phyloP scores from a whole-genome alignment of 2,113 vertebrate species.

The Macquaria ambigua region DNA sequence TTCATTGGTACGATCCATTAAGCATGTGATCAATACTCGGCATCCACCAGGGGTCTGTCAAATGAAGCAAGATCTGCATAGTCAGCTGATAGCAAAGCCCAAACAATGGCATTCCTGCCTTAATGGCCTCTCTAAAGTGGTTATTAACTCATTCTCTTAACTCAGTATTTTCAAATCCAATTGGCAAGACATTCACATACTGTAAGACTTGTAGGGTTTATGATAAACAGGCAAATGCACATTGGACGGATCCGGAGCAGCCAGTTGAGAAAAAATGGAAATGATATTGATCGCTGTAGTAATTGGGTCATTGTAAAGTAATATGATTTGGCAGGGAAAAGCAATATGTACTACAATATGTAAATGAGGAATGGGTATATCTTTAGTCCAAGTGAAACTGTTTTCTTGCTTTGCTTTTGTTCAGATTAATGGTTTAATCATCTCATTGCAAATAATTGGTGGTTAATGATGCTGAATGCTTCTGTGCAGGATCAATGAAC shows the following conservation, averaged over 20 bases:
- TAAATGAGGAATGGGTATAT: background rate
- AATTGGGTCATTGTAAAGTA: conserved; percentile 9
- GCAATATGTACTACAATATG: background rate
- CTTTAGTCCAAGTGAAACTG: background rate
- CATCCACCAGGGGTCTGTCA: conserved; percentile 19
- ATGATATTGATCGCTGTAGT: conserved; percentile 12
- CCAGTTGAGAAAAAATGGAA: conserved; percentile 13
- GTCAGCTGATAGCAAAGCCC: conserved; percentile 25
- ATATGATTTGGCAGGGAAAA: background rate
- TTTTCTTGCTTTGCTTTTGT: background rate
- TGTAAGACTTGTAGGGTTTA: background rate
- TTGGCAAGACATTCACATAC: background rate
- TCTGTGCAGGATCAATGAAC: conserved; percentile 2
- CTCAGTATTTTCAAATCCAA: background rate
- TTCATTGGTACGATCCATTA: conserved; percentile 91
- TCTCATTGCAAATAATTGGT: conserved; percentile 11
- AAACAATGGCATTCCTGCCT: background rate
- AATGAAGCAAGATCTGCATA: conserved; percentile 13
- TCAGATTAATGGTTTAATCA: conserved; percentile 4
- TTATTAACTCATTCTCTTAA: conserved; percentile 9
- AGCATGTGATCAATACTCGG: conserved; percentile 19
- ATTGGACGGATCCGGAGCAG: background rate
- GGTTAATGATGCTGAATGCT: conserved; percentile 3
- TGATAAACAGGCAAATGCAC: conserved; percentile 13
- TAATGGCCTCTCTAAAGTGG: conserved; percentile 1